Evolutionary conservation across 2,113 vertebrate species (phyloP).

Genomic region (Natator depressus): DNA sequence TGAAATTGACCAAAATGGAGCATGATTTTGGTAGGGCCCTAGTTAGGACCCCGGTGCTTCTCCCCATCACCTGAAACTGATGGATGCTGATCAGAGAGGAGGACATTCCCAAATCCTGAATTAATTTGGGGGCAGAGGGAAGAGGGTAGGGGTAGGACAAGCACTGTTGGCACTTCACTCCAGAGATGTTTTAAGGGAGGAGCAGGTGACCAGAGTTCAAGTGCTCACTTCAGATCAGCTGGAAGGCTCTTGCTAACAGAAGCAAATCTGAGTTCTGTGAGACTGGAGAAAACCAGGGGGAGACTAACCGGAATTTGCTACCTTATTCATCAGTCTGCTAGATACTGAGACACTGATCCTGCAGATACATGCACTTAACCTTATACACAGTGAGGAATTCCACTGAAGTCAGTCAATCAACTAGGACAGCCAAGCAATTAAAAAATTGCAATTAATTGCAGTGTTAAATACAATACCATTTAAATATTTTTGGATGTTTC

Average conservation of each 20-base stretch:
- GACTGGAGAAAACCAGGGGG: not conserved
- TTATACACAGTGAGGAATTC: not conserved
- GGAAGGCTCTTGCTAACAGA: not conserved
- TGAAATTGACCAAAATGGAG: no score
- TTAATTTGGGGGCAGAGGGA: no score
- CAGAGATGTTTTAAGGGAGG: not conserved
- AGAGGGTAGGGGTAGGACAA: no score
- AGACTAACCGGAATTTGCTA: not conserved
- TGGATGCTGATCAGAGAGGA: no score
- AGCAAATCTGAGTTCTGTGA: not conserved
- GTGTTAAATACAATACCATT: no score
- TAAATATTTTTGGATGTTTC: no score
- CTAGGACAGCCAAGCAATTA: no score
- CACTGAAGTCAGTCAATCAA: not conserved
- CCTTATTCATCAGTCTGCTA: not conserved
- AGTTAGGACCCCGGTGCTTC: no score
- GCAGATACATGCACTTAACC: not conserved
- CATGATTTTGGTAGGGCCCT: no score
- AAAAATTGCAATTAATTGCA: no score
- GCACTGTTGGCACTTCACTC: not conserved
- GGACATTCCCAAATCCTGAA: no score
- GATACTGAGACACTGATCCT: not conserved
- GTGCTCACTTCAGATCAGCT: not conserved
- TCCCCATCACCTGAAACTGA: no score
- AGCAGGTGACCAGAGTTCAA: not conserved